Base-by-base conservation (phyloP, 1,140 invertebrate genomes). In the Hermatobates lingyangjiaoensis region DNA sequence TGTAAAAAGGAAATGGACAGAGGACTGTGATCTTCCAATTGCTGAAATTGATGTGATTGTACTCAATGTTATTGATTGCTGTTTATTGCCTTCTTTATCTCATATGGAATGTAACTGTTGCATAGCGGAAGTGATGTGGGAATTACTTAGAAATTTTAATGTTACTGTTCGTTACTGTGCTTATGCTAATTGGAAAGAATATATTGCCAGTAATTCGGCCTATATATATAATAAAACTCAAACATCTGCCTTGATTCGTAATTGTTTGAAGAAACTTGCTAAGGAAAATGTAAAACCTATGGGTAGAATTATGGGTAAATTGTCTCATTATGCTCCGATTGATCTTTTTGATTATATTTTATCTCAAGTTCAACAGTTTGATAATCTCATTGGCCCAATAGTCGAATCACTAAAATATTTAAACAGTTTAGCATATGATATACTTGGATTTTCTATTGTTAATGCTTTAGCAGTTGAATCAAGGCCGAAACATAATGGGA, bases 261-360 rank as follows among this genome's bases (percentile, higher is more conserved):
- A 89, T 54, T 84, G 96, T 5, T 94, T 98, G 87, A 97, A 97
- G 70, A 74, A 94, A 45, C 83, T 99, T 1, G 93, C 88, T 59
- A 99, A 98, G 65, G 96, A 99, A 67, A 98, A 93, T 61, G 89
- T 98, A 1, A 98, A 98, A 67, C 90, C 86, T 0, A 84, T 93
- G 49, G 94, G 96, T 5, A 70, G 96, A 52, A 80, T 88, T 28
- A 84, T 99, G 51, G 95, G 93, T 15, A 99, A 99, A 73, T 71
- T 98, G 18, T 93, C 89, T 27, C 94, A 98, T 64, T 91, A 85
- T 49, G 87, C 91, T 45, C 95, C 96, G 0, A 87, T 86, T 23
- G 83, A 93, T 58, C 69, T 98, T 0, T 97, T 98, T 63, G 91
- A 98, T 69, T 98, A 98, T 75, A 72, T 91, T 27, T 65, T 91